These are phyloP conservation scores for Lycorma delicatula DNA, from an alignment of 1,140 invertebrate genomes.

Conservation along the genomic window DNA sequence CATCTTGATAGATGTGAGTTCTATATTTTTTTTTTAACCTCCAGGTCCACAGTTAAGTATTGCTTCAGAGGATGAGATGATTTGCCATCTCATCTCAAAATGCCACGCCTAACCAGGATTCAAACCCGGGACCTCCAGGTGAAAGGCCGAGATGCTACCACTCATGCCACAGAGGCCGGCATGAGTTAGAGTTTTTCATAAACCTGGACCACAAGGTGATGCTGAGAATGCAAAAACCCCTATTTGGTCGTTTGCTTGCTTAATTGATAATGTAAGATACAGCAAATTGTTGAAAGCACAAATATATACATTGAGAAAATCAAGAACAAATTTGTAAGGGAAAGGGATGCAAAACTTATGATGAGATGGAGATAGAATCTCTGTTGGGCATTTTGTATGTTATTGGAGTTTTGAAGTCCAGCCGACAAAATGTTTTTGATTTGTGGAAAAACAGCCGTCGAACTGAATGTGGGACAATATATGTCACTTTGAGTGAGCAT, in stretches of 20 bases:
- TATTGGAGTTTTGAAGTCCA: not conserved
- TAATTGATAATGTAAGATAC: not conserved
- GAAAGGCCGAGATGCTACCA: too few species aligned
- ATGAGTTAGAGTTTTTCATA: too few species aligned
- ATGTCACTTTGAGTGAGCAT: conserved; percentile 2
- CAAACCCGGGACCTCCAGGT: too few species aligned
- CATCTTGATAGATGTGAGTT: too few species aligned
- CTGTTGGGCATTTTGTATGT: not conserved
- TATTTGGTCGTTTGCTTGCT: not conserved
- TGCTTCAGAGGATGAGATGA: too few species aligned
- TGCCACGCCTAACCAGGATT: too few species aligned
- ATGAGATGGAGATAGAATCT: not conserved
- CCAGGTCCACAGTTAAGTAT: too few species aligned
- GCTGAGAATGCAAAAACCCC: not conserved
- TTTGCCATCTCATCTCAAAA: too few species aligned
- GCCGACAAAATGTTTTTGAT: not conserved
- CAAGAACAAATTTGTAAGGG: not conserved
- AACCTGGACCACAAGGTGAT: not conserved
- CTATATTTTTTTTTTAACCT: too few species aligned
- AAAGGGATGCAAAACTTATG: not conserved
- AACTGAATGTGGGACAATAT: not conserved
- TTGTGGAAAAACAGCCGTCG: not conserved
- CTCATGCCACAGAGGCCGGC: too few species aligned
- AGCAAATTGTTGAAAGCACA: not conserved
- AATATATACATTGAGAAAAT: not conserved